These are phyloP conservation scores for Aplysina aerophoba DNA, from an alignment of 37 sponge, comb jelly and placozoan species.

Conservation along the genomic window DNA sequence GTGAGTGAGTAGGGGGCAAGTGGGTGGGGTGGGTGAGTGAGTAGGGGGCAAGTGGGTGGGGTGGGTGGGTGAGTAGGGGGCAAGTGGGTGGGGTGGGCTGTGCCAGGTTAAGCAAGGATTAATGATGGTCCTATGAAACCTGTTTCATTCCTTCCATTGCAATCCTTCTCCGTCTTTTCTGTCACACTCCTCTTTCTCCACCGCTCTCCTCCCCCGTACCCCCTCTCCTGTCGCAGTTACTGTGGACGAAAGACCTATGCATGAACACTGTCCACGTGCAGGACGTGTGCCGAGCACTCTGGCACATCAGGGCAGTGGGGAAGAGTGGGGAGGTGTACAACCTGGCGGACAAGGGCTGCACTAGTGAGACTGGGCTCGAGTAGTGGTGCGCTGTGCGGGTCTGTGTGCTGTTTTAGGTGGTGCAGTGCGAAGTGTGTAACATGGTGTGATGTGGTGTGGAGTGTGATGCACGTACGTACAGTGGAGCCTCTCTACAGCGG, in stretches of 20 bases:
- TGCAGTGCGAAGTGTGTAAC: neutral
- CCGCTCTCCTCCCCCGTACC: neutral
- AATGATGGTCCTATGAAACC: neutral
- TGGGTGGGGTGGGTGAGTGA: neutral
- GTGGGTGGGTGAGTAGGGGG: too few relatives aligned
- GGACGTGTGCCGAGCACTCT: constrained; percentile 87
- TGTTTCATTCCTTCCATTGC: neutral
- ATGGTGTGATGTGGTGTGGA: too few relatives aligned
- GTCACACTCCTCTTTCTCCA: neutral
- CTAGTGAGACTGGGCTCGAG: constrained; percentile 56
- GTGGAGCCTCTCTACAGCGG: too few relatives aligned
- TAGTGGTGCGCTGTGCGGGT: neutral
- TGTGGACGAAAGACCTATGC: constrained; percentile 91
- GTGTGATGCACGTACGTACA: too few relatives aligned
- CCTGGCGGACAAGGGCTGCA: constrained; percentile 88
- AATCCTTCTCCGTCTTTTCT: neutral
- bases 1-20: neutral
- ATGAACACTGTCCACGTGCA: constrained; percentile 97
- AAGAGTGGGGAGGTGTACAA: constrained; percentile 83
- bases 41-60: constrained; percentile 10
- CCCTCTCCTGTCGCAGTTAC: constrained; percentile 51
- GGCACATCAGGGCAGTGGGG: constrained; percentile 70
- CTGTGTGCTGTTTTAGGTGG: too few relatives aligned
- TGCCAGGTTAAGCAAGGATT: too few relatives aligned
- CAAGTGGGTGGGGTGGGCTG: too few relatives aligned